A percentile compares a stretch with the other conserved stretches of the same genome.
These are phyloP conservation scores for Lonchura striata DNA, from an alignment of 2,113 vertebrate genomes.

Conservation along the genomic window DNA sequence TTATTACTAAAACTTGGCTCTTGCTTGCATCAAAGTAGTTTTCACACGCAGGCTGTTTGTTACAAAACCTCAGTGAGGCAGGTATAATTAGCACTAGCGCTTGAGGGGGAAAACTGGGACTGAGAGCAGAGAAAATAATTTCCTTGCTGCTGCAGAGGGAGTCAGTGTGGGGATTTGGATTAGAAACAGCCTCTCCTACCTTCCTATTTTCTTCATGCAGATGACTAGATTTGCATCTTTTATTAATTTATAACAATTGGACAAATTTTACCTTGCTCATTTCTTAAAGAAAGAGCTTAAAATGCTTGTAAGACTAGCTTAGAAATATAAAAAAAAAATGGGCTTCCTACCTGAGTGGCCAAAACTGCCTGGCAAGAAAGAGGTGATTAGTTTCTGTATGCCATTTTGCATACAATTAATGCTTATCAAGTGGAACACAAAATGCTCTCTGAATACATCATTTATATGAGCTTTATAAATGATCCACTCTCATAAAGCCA, in stretches of 20 bases:
- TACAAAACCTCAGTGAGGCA: slow-evolving; percentile 50
- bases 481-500: not conserved
- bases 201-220: not conserved
- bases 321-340: slow-evolving; percentile 11
- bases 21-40: slow-evolving; percentile 41
- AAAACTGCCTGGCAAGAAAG: not conserved
- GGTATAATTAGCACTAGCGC: slow-evolving; percentile 54
- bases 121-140: slow-evolving; percentile 28
- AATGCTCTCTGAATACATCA: not conserved
- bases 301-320: slow-evolving; percentile 16
- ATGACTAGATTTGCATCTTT: not conserved
- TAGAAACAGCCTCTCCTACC: not conserved
- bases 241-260: slow-evolving; percentile 27
- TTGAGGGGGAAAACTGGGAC: slow-evolving; percentile 22
- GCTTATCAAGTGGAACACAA: slow-evolving; percentile 46
- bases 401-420: slow-evolving; percentile 58
- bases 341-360: not conserved
- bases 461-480: slow-evolving; percentile 53
- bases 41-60: slow-evolving; percentile 51
- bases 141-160: slow-evolving; percentile 9
- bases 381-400: not conserved
- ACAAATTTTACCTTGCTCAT: not conserved
- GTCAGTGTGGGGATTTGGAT: not conserved
- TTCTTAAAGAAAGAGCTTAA: slow-evolving; percentile 15
- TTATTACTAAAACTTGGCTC: slow-evolving; percentile 58